Evolutionary conservation across 2,113 vertebrate species (phyloP), one percentile per base, ranked within the genome.

Genomic region (Raphicerus campestris): DNA sequence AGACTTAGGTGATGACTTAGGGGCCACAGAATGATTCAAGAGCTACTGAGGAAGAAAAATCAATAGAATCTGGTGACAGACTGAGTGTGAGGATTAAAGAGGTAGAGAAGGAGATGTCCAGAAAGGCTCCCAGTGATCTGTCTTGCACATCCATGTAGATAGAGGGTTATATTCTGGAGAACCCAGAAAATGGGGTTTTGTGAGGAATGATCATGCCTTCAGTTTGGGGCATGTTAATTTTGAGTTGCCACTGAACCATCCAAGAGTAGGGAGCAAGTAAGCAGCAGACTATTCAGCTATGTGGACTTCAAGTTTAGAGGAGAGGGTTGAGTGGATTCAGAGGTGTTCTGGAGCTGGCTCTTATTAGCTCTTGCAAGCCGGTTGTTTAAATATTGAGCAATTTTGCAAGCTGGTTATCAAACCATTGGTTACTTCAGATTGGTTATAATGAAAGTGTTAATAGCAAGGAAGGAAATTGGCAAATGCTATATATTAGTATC

Each of bases 321-420:
- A 84, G 63, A 66, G 51, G 51, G n/a, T 10, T 80, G 39, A 13
- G n/a, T 1, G 28, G 47, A 58, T 84, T 92, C 47, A 51, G 32
- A 58, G 66, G 39, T 84, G 39, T 70, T 85, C 81, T 89, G 47
- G 70, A 93, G 49, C 35, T 26, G 9, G 35, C 49, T 55, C 58
- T 78, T 20, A 28, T 42, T 90, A 63, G 73, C 53, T 24, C 28
- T 22, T 75, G 63, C 61, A 88, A 87, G 56, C 26, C 28, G 32
- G 17, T 89, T 85, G 42, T 89, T 78, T 80, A 96, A 92, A 60
- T 95, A 80, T 32, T 81, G 66, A 93, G 32, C 61, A 66, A n/a
- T 78, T 93, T 89, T 89, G 30, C 30, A 86, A 90, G 70, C 81
- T 86, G 51, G 24, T 93, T 89, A 60, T 94, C 66, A 92, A 84